phyloP scores from a whole-genome alignment of 2,113 vertebrate species.

The Rhinolophus ferrumequinum region DNA sequence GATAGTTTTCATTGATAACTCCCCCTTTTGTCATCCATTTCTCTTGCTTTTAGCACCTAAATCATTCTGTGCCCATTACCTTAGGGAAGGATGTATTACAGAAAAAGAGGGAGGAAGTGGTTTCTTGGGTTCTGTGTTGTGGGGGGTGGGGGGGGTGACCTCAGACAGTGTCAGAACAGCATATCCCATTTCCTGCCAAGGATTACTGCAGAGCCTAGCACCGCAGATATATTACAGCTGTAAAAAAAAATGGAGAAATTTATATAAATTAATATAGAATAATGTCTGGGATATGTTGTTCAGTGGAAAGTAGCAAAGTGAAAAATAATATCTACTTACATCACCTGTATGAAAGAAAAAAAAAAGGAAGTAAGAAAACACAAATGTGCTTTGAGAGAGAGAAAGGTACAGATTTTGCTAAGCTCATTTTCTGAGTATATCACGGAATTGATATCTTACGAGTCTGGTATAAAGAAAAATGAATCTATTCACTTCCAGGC shows the following conservation, averaged over 20 bases:
- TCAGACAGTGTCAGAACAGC: no score
- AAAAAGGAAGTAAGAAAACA: neutral
- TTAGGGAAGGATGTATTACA: neutral
- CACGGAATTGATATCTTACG: slow-evolving; percentile 16
- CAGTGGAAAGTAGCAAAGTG: neutral
- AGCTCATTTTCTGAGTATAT: slow-evolving; percentile 30
- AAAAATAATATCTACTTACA: neutral
- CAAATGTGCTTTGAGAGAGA: neutral
- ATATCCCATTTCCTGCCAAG: no score
- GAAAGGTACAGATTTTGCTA: neutral
- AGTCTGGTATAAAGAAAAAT: slow-evolving; percentile 72
- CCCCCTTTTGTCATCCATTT: neutral
- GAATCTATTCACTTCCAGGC: slow-evolving; percentile 52
- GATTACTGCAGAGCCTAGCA: neutral
- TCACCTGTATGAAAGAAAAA: neutral
- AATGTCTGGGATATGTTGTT: neutral
- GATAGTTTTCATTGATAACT: neutral
- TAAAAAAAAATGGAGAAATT: neutral
- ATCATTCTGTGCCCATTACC: neutral
- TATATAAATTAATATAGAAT: neutral
- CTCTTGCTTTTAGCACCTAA: neutral
- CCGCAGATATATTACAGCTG: neutral
- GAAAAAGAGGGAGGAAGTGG: neutral
- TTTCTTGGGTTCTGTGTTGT: no score
- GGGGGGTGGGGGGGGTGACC: rapidly evolving